These are phyloP conservation scores for Epirrhoe tristata DNA, from an alignment of 2,888 invertebrate species.

Conservation along the genomic window DNA sequence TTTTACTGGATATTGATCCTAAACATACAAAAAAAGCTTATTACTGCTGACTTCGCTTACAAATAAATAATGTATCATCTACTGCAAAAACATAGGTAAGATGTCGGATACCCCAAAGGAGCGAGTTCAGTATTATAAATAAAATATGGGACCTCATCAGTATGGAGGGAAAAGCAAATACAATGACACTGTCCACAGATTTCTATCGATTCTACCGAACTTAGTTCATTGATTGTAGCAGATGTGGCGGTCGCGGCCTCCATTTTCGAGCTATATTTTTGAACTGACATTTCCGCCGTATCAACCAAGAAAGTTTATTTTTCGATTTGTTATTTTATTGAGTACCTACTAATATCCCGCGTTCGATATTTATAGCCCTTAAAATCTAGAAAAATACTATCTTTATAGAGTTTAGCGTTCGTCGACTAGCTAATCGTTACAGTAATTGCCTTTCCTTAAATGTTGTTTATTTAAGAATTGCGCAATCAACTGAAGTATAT, in stretches of 20 bases:
- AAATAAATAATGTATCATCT: slow-evolving; percentile 34
- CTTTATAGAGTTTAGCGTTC: too few relatives aligned
- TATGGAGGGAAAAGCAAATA: slow-evolving; percentile 44
- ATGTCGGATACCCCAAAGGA: slow-evolving; percentile 34
- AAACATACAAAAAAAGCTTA: background rate
- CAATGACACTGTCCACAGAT: slow-evolving; percentile 43
- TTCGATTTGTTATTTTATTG: slow-evolving; percentile 1
- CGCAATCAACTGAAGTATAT: too few relatives aligned
- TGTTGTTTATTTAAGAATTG: too few relatives aligned
- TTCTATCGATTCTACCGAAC: slow-evolving; percentile 41
- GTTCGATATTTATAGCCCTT: background rate
- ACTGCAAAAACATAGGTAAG: slow-evolving; percentile 32
- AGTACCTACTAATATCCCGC: background rate
- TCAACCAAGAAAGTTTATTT: slow-evolving; percentile 29
- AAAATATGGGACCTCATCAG: slow-evolving; percentile 44
- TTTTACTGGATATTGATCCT: background rate
- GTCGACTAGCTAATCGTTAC: too few relatives aligned
- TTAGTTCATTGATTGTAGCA: slow-evolving; percentile 41
- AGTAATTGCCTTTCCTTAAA: too few relatives aligned
- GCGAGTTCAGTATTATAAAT: slow-evolving; percentile 39
- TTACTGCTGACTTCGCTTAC: slow-evolving; percentile 5
- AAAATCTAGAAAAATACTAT: too few relatives aligned
- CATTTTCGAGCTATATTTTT: slow-evolving; percentile 35
- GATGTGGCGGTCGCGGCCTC: slow-evolving; percentile 31
- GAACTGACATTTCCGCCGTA: slow-evolving; percentile 37